phyloP scores from a whole-genome alignment of 2,888 invertebrate species.

The Eristalis arbustorum region DNA sequence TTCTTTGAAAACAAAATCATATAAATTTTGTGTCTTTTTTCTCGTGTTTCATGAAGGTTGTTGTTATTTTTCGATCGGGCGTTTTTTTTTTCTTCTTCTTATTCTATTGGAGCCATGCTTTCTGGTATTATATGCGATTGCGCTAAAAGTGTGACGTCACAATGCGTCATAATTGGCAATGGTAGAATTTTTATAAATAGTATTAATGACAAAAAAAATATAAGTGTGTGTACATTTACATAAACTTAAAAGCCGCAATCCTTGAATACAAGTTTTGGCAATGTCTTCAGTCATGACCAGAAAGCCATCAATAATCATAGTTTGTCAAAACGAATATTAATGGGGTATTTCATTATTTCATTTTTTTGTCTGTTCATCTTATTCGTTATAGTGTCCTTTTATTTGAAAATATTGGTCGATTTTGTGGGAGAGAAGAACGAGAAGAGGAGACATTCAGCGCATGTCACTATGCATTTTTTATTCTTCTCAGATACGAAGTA shows the following conservation, averaged over 20 bases:
- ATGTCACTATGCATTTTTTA: conserved; percentile 33
- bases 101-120: conserved; percentile 25
- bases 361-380: too few species aligned
- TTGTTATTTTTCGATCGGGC: conserved; percentile 5
- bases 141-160: conserved; percentile 68
- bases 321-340: conserved; percentile 10
- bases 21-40: conserved; percentile 23
- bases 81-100: too few species aligned
- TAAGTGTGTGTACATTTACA: background rate
- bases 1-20: conserved; percentile 19
- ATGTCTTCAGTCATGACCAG: background rate
- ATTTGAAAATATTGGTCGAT: background rate
- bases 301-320: conserved; percentile 2
- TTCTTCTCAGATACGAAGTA: conserved; percentile 27
- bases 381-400: conserved; percentile 13
- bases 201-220: conserved; percentile 45
- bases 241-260: background rate
- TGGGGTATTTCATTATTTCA: background rate
- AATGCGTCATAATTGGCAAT: conserved; percentile 67
- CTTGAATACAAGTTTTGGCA: conserved; percentile 16
- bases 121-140: conserved; percentile 55
- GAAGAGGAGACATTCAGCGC: background rate
- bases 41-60: conserved; percentile 52
- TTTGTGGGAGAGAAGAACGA: background rate
- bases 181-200: conserved; percentile 47